Conservation (phyloP, 2,888 invertebrate genomes). For the Autographa pulchrina region DNA sequence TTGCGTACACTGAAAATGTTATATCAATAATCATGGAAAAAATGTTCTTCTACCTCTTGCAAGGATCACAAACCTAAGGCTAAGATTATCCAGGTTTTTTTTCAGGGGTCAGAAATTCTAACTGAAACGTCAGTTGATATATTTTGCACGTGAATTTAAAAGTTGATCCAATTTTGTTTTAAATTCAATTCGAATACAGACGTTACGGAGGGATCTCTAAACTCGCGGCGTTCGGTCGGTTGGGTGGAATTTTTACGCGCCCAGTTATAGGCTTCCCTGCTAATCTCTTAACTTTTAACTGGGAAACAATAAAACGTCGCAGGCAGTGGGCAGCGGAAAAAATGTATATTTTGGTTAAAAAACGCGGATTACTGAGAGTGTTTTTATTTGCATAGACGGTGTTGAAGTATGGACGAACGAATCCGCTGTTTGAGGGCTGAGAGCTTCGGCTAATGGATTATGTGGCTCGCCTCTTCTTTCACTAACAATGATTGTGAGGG, state of each 20-base stretch:
- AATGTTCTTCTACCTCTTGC: too few relatives aligned
- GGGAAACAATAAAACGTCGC: conserved; percentile 69
- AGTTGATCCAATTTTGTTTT: background rate
- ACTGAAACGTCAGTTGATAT: too few relatives aligned
- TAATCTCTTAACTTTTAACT: conserved; percentile 82
- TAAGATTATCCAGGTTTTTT: too few relatives aligned
- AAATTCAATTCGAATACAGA: background rate
- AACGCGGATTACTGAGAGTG: conserved; percentile 38
- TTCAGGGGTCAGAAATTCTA: too few relatives aligned
- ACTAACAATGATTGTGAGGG: background rate
- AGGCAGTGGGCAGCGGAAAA: conserved; percentile 53
- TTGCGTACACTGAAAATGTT: too few relatives aligned
- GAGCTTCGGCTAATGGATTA: conserved; percentile 9
- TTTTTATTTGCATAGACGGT: conserved; percentile 32
- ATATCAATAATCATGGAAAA: too few relatives aligned
- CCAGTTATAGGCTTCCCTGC: conserved; percentile 66
- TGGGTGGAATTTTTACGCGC: conserved; percentile 70
- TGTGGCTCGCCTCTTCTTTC: background rate
- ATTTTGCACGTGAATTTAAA: background rate
- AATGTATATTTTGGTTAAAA: conserved; percentile 50
- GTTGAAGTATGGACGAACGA: conserved; percentile 18
- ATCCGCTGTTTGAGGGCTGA: conserved; percentile 15
- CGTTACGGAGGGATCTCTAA: conserved; percentile 32
- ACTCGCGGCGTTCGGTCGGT: conserved; percentile 56
- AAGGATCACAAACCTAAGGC: too few relatives aligned